Base-by-base conservation (phyloP, 2,113 vertebrate species). In the Willisornis vidua region DNA sequence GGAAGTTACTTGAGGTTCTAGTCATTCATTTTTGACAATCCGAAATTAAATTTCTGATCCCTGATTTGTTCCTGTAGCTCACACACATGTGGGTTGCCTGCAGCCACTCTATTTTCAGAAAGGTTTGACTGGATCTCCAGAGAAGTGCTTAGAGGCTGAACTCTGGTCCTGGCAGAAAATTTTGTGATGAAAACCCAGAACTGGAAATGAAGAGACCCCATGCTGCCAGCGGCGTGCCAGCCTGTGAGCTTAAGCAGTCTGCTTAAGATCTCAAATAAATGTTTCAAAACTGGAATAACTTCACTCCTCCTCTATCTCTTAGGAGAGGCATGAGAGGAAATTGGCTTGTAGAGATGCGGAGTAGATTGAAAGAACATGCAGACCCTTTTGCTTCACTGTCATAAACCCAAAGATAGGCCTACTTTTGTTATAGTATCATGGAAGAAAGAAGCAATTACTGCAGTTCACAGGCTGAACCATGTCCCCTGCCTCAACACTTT, bases 141-240 rank as follows among this genome's bases (percentile, higher is more conserved):
- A 77, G 41, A 88, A 90, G 51, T 84, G 43, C 76, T 79, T 92
- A 73, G 59, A 90, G 78, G 46, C 71, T 92, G 79, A 92, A 73
- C 72, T 76, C 63, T 76, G 28, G 7, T 54, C 14, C 67, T 95
- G 78, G 54, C 51, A 88, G 79, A 83, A 20, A 2, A 73, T 80
- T 55, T 58, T 77, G 75, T 45, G 71, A 39, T 80, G 95, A 92
- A 88, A 97, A 79, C 49, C 19, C 67, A 83, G 71, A 73, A 89
- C 31, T 86, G 72, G 71, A 88, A 93, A 80, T 62, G 6, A 87
- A 84, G 77, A 87, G 49, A 83, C 23, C 10, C 16, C 71, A 16
- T 70, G n/a, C 57, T 95, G 63, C 67, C 75, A 90, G 82, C 37
- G 80, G 24, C 45, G 24, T 61, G 33, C 46, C 88, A 37, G 77